phyloP scores from a whole-genome alignment of 1,140 invertebrate genomes.

The Bombus affinis region DNA sequence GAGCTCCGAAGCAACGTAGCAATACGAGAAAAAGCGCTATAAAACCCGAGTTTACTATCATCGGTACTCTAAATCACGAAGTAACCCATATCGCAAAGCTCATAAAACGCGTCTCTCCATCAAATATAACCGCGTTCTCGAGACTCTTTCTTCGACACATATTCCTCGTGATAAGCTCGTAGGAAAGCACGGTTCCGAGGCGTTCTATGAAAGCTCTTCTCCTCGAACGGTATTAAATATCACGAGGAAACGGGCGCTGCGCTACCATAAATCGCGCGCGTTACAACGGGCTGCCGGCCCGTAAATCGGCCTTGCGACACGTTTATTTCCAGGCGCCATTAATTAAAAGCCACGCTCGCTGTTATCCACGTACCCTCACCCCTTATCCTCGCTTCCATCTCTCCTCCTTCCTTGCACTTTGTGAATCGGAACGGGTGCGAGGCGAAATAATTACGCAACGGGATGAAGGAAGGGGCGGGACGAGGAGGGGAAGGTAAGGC shows the following conservation, averaged over 20 bases:
- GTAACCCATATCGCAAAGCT: background rate
- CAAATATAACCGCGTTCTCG: background rate
- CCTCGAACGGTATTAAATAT: constrained; percentile 62
- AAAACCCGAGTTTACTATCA: too few species aligned
- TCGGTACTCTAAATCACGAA: too few species aligned
- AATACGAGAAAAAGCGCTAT: too few species aligned
- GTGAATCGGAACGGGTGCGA: constrained; percentile 7
- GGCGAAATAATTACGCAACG: constrained; percentile 54
- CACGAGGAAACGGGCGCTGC: constrained; percentile 54
- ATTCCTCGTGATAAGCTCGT: background rate
- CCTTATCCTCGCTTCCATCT: background rate
- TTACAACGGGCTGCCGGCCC: constrained; percentile 53
- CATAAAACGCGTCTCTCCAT: background rate
- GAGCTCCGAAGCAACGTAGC: too few species aligned
- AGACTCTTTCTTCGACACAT: background rate
- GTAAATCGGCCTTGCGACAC: constrained; percentile 70
- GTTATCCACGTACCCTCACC: background rate
- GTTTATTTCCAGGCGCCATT: constrained; percentile 64
- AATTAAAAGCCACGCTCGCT: constrained; percentile 63
- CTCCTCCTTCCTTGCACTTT: background rate
- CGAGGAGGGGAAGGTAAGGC: background rate
- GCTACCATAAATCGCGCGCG: constrained; percentile 63
- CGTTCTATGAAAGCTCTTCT: constrained; percentile 47
- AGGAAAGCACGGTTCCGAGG: background rate
- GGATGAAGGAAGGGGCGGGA: background rate